Evolutionary conservation across 2,888 invertebrate genomes (phyloP), one percentile per base, ranked within the genome.

Genomic region (Orchestes rusci): DNA sequence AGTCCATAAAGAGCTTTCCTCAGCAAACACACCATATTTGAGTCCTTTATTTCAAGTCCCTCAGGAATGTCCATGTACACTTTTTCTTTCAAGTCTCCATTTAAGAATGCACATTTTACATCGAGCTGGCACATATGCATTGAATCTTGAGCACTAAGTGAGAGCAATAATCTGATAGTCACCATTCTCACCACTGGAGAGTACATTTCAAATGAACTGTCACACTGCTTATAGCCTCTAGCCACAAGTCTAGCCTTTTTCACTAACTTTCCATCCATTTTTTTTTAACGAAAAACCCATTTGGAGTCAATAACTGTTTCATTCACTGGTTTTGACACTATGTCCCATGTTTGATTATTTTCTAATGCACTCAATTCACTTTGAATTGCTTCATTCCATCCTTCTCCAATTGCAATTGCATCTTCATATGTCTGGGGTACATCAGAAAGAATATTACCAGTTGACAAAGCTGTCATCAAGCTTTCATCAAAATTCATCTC

Each of bases 61-160:
- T 30, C 31, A 12, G 31, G 31, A 30, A 30, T n/a, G 5, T 30
- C 12, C 31, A 30, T 10, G 1, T 7, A 30, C 31, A 30, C 31
- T 10, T 1, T n/a, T 12, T 30, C 2, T 13, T 1, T 30, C 12
- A 30, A 30, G 5, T 52, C 38, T 13, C 59, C 55, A 40, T 59
- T 54, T 13, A 59, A 37, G 50, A 59, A 61, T 4, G 57, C 58
- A 45, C 50, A 57, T 46, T 54, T 54, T 3, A 59, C 56, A 40
- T 61, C 59, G 49, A 57, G 37, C 37, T 59, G 59, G 27, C 40
- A 17, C 2, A 51, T 36, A 4, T 30, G 12, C 4, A 57, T 30
- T 33, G 51, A 28, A 33, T 43, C 37, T 16, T 57, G 39, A 8
- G 49, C 39, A 30, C 45, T 37, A 5, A 59, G 17, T 12, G 45